Evolutionary conservation across 2,113 vertebrate species (phyloP), one percentile per base, ranked within the genome.

Genomic region (Pao palembangensis): DNA sequence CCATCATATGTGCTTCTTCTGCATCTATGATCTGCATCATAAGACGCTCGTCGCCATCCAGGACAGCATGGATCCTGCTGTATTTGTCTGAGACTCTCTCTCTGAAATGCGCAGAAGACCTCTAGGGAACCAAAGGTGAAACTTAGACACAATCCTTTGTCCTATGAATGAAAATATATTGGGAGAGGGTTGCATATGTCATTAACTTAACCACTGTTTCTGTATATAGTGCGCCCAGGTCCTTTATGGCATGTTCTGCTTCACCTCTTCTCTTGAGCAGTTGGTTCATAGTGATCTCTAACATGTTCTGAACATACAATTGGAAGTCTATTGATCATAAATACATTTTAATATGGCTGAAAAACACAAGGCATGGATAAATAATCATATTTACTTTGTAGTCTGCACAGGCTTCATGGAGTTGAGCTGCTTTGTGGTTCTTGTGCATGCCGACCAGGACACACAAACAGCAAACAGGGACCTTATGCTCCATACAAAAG

Each of bases 11-110:
- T 2, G 68, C 49, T 69, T 88, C 88, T 64, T 91, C 90, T 59
- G 85, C 82, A 16, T 90, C 87, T 59, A 91, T 76, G 8, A 91
- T 82, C 61, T 83, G 85, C 82, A 89, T 85, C 88, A 91, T 90
- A 25, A 91, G 80, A 15, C 87, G 83, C 69, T 91, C 85, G 16
- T 91, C 87, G 0, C 86, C 83, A 10, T 90, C 85, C 68, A 91
- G 68, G 28, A 86, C 80, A 0, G 76, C 68, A 5, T 82, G 88
- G 51, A 91, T 86, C 55, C 87, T 74, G 56, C 71, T 84, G 83
- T 90, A 91, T 67, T 84, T 89, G 55, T 90, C 86, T 43, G 82
- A 75, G 68, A 90, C 84, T 67, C 69, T 75, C 48, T 86, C 82
- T 61, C 76, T 76, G 70, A 66, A 88, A 38, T 86, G 78, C 53